These are phyloP conservation scores for Glaucopsyche alexis DNA, from an alignment of 2,888 invertebrate genomes.

Conservation along the genomic window DNA sequence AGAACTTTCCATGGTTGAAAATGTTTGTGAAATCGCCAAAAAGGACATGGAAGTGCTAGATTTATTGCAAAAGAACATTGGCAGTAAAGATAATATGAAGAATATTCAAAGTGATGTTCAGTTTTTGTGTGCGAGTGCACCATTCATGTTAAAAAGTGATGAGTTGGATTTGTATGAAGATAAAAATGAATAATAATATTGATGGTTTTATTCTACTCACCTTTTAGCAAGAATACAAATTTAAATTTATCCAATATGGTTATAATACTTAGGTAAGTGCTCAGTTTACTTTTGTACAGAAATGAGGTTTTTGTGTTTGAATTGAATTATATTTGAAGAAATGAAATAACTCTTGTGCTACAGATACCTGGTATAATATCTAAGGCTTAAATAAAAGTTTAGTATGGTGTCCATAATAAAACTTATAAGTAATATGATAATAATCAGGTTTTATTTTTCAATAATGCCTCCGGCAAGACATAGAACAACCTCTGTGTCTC, in stretches of 20 bases:
- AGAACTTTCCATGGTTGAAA: slow-evolving; percentile 59
- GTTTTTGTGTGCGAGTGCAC: slow-evolving; percentile 59
- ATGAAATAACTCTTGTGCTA: too few species aligned
- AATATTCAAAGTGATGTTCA: slow-evolving; percentile 53
- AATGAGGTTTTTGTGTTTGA: too few species aligned
- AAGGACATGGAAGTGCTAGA: slow-evolving; percentile 68
- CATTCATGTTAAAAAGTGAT: slow-evolving; percentile 50
- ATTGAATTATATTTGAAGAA: too few species aligned
- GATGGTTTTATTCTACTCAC: slow-evolving; percentile 11
- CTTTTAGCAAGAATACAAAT: background rate
- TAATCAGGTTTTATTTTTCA: too few species aligned
- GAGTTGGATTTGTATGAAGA: slow-evolving; percentile 43
- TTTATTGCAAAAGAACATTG: slow-evolving; percentile 53
- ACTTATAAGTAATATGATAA: too few species aligned
- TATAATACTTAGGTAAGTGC: background rate
- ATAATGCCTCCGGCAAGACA: too few species aligned
- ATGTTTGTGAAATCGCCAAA: slow-evolving; percentile 63
- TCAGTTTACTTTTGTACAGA: background rate
- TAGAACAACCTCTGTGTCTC: too few species aligned
- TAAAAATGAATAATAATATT: slow-evolving; percentile 21
- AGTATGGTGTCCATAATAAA: too few species aligned
- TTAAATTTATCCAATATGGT: background rate
- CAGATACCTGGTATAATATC: too few species aligned
- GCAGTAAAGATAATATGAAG: slow-evolving; percentile 49
- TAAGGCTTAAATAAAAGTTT: too few species aligned